These are phyloP conservation scores for Cataglyphis altisquamis DNA, from an alignment of 2,888 invertebrate species.

Conservation along the genomic window DNA sequence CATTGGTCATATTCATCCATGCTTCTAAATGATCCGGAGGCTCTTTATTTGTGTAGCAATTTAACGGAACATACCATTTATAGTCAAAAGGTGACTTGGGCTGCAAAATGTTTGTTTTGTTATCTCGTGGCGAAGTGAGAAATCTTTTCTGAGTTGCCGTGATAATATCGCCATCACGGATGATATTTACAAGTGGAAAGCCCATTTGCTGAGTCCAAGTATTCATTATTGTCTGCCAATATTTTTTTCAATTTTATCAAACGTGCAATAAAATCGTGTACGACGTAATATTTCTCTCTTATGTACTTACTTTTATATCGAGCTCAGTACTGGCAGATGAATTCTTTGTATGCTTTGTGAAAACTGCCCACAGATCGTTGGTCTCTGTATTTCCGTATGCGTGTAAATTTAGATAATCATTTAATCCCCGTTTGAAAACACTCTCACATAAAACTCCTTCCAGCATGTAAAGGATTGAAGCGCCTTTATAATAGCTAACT, in stretches of 20 bases:
- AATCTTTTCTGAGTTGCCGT: constrained; percentile 90
- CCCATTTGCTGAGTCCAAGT: constrained; percentile 95
- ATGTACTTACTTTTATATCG: constrained; percentile 88
- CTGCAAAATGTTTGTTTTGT: constrained; percentile 86
- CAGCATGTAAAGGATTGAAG: constrained; percentile 91
- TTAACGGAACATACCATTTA: constrained; percentile 93
- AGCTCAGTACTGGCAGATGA: constrained; percentile 82
- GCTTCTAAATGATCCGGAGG: constrained; percentile 87
- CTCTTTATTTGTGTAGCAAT: constrained; percentile 91
- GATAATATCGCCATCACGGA: constrained; percentile 88
- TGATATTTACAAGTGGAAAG: constrained; percentile 92
- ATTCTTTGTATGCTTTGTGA: constrained; percentile 89
- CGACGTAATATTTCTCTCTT: not conserved
- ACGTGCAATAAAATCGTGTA: not conserved
- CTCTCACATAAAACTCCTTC: constrained; percentile 90
- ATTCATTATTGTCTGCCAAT: constrained; percentile 89
- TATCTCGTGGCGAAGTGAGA: constrained; percentile 86
- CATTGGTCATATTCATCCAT: constrained; percentile 94
- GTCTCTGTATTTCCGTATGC: constrained; percentile 92
- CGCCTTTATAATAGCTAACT: constrained; percentile 92
- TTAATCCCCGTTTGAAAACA: constrained; percentile 89
- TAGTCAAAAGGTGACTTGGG: constrained; percentile 88
- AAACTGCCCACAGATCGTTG: constrained; percentile 93
- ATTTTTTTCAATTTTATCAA: constrained; percentile 52
- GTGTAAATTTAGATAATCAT: constrained; percentile 90